These are phyloP conservation scores for Darevskia mixta DNA, from an alignment of 2,797 vertebrate genomes.

Conservation along the genomic window DNA sequence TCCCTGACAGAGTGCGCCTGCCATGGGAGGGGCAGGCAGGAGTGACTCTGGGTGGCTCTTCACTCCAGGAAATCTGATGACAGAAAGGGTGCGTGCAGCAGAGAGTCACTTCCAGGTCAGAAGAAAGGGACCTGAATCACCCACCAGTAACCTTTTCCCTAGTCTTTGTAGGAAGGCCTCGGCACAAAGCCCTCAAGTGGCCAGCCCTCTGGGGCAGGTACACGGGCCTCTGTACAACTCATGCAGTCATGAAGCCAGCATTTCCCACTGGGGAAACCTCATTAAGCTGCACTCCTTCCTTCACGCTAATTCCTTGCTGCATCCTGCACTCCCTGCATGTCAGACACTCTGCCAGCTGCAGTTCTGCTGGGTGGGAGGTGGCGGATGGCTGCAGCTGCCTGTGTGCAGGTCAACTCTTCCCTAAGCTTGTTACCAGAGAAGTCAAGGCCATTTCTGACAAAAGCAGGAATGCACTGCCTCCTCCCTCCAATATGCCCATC, in stretches of 20 bases:
- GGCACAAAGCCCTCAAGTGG: too few relatives aligned
- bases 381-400: neutral
- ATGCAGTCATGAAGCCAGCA: neutral
- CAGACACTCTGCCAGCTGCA: neutral
- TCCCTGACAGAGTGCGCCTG: neutral
- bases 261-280: neutral
- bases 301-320: neutral
- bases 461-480: neutral
- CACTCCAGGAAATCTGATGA: neutral
- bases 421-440: neutral
- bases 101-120: neutral
- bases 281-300: neutral
- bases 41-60: neutral
- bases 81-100: neutral
- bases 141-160: neutral
- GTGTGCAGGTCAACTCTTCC: too few relatives aligned
- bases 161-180: neutral
- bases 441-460: neutral
- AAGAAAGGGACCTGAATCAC: neutral
- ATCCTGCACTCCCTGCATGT: too few relatives aligned
- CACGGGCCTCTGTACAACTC: fast-evolving
- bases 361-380: neutral
- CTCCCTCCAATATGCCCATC: too few relatives aligned
- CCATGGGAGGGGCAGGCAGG: neutral
- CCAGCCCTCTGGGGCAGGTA: neutral